Evolutionary conservation across 2,113 vertebrate genomes (phyloP).

Genomic region (Nesoenas mayeri): DNA sequence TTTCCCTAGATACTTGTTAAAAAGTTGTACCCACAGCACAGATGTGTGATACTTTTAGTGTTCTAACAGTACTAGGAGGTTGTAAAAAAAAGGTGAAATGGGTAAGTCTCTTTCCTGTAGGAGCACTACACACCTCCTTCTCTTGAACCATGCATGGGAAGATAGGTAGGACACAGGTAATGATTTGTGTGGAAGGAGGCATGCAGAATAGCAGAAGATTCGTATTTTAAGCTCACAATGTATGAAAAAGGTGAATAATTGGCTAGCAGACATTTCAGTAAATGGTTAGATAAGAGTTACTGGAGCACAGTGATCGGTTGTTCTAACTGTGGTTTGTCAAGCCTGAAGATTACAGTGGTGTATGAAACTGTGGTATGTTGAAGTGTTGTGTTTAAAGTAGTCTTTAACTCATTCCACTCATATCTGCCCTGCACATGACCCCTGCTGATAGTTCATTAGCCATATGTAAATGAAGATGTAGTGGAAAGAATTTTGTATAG

Average conservation of each 20-base stretch:
- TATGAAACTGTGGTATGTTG: background rate
- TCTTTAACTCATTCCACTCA: slow-evolving; percentile 4
- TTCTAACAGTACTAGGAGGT: background rate
- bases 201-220: background rate
- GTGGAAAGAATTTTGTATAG: background rate
- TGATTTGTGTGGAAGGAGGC: background rate
- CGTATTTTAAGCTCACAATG: background rate
- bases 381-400: background rate
- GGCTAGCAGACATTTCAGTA: background rate
- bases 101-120: background rate
- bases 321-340: background rate
- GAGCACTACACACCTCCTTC: fast-evolving
- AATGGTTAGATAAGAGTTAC: background rate
- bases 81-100: background rate
- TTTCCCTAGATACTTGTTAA: background rate
- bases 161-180: background rate
- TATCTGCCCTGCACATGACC: background rate
- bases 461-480: background rate
- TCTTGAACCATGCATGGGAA: background rate
- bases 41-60: background rate
- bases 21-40: background rate
- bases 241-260: background rate
- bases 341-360: background rate
- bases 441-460: background rate
- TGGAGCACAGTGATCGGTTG: background rate